Percentiles rank a stretch among this genome's conserved stretches.
Evolutionary conservation across 2,797 vertebrate species (phyloP).

Genomic region (Hyperoplus immaculatus): DNA sequence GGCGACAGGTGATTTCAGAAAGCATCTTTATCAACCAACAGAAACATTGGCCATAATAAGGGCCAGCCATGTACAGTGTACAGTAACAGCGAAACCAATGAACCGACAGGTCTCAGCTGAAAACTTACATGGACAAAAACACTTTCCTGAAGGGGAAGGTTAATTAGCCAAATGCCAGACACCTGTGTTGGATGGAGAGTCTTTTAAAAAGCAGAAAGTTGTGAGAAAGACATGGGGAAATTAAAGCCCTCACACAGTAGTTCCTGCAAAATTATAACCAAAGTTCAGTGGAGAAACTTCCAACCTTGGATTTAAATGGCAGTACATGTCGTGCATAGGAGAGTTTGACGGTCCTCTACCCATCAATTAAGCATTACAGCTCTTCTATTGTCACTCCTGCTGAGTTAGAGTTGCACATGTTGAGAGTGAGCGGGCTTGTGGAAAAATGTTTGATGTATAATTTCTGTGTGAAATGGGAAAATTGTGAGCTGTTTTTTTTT

Average conservation of each 20-base stretch:
- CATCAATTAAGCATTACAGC: slow-evolving; percentile 22
- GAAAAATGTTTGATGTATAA: background rate
- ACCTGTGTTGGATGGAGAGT: slow-evolving; percentile 3
- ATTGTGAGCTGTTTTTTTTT: background rate
- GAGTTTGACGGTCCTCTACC: background rate
- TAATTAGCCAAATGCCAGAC: slow-evolving; percentile 41
- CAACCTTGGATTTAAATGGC: background rate
- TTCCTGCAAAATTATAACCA: too few relatives aligned
- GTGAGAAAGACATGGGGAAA: slow-evolving; percentile 1
- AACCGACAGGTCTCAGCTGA: slow-evolving; percentile 12
- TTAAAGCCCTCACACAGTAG: background rate
- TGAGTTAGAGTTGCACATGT: background rate
- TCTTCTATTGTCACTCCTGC: background rate
- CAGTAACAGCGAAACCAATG: background rate
- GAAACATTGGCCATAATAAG: background rate
- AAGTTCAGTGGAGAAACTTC: background rate
- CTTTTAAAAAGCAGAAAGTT: slow-evolving; percentile 12
- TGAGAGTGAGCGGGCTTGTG: background rate
- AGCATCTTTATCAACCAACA: slow-evolving; percentile 13
- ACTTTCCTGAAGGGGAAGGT: slow-evolving; percentile 7
- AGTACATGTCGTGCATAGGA: background rate
- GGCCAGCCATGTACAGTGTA: background rate
- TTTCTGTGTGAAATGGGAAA: slow-evolving; percentile 2
- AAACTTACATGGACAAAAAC: background rate
- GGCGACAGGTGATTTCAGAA: background rate